These are phyloP conservation scores for Coregonus clupeaformis DNA, from an alignment of 2,113 vertebrate species.

Conservation along the genomic window DNA sequence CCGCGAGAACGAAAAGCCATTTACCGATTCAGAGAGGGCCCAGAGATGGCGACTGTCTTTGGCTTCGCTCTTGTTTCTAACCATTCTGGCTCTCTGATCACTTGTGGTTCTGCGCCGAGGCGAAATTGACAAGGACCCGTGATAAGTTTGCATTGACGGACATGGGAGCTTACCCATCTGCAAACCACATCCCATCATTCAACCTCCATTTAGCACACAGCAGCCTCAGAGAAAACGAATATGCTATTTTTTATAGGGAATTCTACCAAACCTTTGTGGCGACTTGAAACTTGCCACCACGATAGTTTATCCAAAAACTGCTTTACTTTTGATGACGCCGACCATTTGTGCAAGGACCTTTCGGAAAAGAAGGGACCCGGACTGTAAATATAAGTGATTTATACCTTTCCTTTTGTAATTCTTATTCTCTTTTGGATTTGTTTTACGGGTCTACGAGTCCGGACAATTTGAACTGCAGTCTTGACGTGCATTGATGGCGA, in stretches of 20 bases:
- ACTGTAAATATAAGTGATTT: conserved; percentile 86
- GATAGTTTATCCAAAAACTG: conserved; percentile 84
- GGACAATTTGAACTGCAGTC: conserved; percentile 93
- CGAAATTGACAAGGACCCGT: conserved; percentile 86
- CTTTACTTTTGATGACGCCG: conserved; percentile 84
- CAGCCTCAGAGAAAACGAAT: conserved; percentile 73
- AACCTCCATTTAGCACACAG: conserved; percentile 68
- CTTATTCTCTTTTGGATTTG: conserved; percentile 97
- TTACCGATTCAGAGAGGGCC: conserved; percentile 96
- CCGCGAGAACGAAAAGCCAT: conserved; percentile 95
- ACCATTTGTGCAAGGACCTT: conserved; percentile 83
- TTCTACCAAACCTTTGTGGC: conserved; percentile 82
- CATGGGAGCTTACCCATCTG: conserved; percentile 45
- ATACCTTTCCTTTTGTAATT: conserved; percentile 98
- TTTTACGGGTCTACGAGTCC: conserved; percentile 86
- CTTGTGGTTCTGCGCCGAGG: conserved; percentile 99
- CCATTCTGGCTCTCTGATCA: conserved; percentile 99
- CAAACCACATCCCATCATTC: conserved; percentile 57
- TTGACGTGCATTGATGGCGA: conserved; percentile 82
- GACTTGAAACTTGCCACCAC: conserved; percentile 81
- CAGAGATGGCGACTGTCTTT: conserved; percentile 99
- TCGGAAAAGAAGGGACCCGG: conserved; percentile 66
- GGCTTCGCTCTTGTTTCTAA: conserved; percentile 97
- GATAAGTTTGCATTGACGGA: conserved; percentile 70
- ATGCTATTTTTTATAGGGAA: conserved; percentile 84